phyloP scores from a whole-genome alignment of 2,888 invertebrate species.

The Dermolepida albohirtum region DNA sequence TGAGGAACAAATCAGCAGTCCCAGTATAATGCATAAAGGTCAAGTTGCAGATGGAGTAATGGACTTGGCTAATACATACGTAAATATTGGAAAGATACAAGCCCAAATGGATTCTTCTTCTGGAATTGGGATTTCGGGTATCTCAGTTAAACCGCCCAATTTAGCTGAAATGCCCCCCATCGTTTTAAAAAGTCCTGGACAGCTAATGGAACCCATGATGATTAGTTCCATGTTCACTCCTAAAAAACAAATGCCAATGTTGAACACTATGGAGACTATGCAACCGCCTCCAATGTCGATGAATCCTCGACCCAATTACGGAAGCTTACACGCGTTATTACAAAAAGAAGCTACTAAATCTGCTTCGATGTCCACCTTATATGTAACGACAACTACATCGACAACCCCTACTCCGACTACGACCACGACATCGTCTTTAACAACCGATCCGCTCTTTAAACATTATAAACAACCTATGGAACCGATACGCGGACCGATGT shows the following conservation, averaged over 20 bases:
- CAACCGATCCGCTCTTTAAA: constrained; percentile 72
- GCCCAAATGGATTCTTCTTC: constrained; percentile 62
- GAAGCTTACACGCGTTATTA: constrained; percentile 50
- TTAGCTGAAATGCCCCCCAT: constrained; percentile 44
- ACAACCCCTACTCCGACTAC: constrained; percentile 66
- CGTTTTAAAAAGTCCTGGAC: constrained; percentile 43
- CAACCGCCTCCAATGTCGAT: constrained; percentile 68
- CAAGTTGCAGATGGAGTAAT: constrained; percentile 63
- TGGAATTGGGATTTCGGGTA: constrained; percentile 52
- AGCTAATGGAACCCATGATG: constrained; percentile 42
- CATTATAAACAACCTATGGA: constrained; percentile 73
- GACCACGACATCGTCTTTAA: constrained; percentile 68
- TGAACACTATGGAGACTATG: constrained; percentile 73
- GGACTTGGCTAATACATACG: constrained; percentile 62
- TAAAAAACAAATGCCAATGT: constrained; percentile 52
- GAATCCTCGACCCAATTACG: constrained; percentile 40
- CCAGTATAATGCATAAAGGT: constrained; percentile 60
- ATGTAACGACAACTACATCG: constrained; percentile 50
- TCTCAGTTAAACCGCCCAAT: constrained; percentile 48
- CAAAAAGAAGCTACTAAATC: constrained; percentile 53
- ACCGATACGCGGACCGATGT: constrained; percentile 74
- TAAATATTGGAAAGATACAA: constrained; percentile 65
- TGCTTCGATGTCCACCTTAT: constrained; percentile 43
- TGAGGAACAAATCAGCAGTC: constrained; percentile 33
- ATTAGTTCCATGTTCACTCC: constrained; percentile 47